Evolutionary conservation across 2,113 vertebrate species (phyloP).

Genomic region (Pterocles gutturalis): DNA sequence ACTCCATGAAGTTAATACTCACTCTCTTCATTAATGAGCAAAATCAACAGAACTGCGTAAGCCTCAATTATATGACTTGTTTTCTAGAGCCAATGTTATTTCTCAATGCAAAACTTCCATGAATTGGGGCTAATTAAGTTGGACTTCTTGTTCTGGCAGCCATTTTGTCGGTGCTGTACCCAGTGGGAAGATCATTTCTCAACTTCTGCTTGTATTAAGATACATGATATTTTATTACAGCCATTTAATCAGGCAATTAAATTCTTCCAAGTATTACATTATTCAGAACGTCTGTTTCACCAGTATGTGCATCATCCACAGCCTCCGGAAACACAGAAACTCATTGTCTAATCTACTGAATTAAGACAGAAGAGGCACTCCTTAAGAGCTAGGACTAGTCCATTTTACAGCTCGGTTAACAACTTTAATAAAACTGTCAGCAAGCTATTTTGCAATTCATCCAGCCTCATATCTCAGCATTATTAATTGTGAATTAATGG

Average conservation of each 20-base stretch:
- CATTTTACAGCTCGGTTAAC: slow-evolving; percentile 33
- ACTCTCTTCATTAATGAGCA: background rate
- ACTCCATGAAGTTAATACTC: background rate
- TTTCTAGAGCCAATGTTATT: background rate
- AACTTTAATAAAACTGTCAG: slow-evolving; percentile 25
- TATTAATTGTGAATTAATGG: slow-evolving; percentile 50
- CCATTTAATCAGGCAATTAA: slow-evolving; percentile 53
- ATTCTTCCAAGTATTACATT: slow-evolving; percentile 29
- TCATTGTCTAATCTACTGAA: background rate
- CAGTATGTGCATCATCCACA: background rate
- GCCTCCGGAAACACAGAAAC: slow-evolving; percentile 21
- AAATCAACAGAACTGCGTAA: background rate
- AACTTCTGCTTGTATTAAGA: slow-evolving; percentile 26
- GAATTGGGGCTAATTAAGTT: background rate
- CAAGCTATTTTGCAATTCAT: background rate
- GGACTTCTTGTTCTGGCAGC: background rate
- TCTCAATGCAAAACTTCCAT: background rate
- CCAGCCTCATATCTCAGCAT: background rate
- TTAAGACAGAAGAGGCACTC: background rate
- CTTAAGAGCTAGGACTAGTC: background rate
- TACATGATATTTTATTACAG: slow-evolving; percentile 32
- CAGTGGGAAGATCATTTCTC: background rate
- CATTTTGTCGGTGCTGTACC: background rate
- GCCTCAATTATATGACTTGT: background rate
- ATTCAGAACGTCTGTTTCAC: slow-evolving; percentile 16